Evolutionary conservation across 1,140 invertebrate species (phyloP), one percentile per base, ranked within the genome.

Genomic region (Delia radicum): DNA sequence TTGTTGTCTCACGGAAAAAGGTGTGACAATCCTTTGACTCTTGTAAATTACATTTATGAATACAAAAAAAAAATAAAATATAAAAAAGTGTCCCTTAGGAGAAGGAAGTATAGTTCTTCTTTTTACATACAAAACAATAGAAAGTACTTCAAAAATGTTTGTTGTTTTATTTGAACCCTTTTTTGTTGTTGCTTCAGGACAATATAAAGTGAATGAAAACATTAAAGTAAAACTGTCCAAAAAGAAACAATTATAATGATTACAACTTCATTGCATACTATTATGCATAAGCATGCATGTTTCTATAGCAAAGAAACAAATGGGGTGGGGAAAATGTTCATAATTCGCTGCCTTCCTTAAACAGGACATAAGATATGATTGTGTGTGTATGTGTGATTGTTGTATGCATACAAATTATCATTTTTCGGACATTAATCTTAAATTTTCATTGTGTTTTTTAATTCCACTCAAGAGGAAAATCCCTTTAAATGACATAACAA

Each of bases 341-440:
- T 37, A 65, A 15, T 15, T n/a, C n/a, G 31, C 65, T 33, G 18
- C n/a, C 48, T 55, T 18, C 46, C 48, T 21, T 0, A 55, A 18
- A 55, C 46, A 55, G 46, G 48, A 21, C 48, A 55, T 55, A 37
- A 37, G 33, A 37, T 10, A 37, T 37, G 13, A n/a, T n/a, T n/a
- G n/a, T n/a, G n/a, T n/a, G n/a, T n/a, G 3, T 33, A 1, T 33
- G 33, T 33, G 13, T 33, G 28, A 0, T 18, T n/a, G 28, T n/a
- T 31, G 29, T 69, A 33, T 74, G 62, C 73, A 74, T 74, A 78
- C 73, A 75, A 77, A 81, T 84, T 81, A 81, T 78, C 81, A 81
- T 82, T 78, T 80, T 77, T 76, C 73, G 75, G 75, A 79, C 82
- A 84, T 84, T 82, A 84, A 84, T 84, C 83, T 81, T 71, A 10